Conservation (phyloP, 2,113 vertebrate species). For the Neogale vison region DNA sequence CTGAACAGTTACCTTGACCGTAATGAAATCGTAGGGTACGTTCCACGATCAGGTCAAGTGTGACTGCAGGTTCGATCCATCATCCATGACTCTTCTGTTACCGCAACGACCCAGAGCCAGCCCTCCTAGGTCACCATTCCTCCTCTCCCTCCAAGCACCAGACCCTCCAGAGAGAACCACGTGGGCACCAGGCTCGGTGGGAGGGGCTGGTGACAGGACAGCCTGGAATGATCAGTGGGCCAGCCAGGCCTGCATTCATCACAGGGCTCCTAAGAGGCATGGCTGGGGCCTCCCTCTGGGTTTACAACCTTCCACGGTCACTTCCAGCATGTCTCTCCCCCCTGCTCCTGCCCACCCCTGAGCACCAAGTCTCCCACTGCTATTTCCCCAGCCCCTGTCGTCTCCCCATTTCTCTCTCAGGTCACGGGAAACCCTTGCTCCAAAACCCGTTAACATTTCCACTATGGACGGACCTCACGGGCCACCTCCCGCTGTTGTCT, state of each 20-base stretch:
- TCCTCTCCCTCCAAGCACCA: background rate
- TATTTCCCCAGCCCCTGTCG: background rate
- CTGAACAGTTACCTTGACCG: fast-evolving
- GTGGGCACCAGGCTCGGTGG: fast-evolving
- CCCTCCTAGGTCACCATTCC: fast-evolving
- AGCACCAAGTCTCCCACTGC: fast-evolving
- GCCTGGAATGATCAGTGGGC: background rate
- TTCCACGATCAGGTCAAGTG: fast-evolving
- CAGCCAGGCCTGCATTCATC: fast-evolving
- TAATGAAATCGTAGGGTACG: fast-evolving
- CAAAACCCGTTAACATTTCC: background rate
- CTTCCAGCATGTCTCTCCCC: fast-evolving
- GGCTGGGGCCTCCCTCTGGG: too few species aligned
- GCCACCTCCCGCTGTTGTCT: too few species aligned
- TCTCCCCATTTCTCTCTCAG: background rate
- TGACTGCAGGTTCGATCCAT: background rate
- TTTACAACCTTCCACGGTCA: fast-evolving
- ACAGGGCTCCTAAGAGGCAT: background rate
- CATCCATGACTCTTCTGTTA: fast-evolving
- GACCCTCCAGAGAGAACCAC: fast-evolving
- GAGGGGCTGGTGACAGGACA: background rate
- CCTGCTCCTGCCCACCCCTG: too few species aligned
- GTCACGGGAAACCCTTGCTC: background rate
- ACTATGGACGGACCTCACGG: background rate
- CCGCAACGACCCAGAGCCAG: background rate